Conservation (phyloP, 2,113 vertebrate genomes). For the Serinus canaria region DNA sequence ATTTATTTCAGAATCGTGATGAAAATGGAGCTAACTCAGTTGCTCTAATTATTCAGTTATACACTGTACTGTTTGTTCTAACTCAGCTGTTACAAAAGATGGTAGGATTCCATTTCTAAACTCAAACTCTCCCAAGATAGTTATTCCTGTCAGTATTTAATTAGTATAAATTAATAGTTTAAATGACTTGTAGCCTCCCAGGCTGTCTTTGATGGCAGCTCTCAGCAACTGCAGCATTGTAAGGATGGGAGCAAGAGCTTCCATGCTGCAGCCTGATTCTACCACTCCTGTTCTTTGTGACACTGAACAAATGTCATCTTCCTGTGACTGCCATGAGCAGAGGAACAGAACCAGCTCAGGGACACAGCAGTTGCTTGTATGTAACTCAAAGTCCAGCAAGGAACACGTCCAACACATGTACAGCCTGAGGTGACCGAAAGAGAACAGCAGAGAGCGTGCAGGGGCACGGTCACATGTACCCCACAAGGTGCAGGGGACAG, state of each 20-base stretch:
- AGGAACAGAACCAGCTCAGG: neutral
- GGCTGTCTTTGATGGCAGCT: neutral
- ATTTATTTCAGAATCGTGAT: neutral
- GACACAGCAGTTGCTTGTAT: neutral
- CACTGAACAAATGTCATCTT: neutral
- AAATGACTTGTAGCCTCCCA: slow-evolving; percentile 15
- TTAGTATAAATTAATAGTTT: slow-evolving; percentile 37
- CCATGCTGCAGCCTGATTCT: neutral
- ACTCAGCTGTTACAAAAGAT: neutral
- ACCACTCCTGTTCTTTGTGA: neutral
- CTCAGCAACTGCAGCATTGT: neutral
- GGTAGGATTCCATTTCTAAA: neutral
- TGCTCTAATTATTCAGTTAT: neutral
- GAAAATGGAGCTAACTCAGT: neutral
- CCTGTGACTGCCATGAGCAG: fast-evolving
- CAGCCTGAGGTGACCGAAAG: neutral
- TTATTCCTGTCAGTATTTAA: slow-evolving; percentile 30
- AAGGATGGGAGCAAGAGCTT: neutral
- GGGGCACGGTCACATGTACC: fast-evolving
- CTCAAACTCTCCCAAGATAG: neutral
- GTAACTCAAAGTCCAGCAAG: fast-evolving
- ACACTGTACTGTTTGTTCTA: neutral
- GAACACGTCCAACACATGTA: fast-evolving
- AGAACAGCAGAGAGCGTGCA: neutral
- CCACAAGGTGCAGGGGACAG: neutral